Percentiles rank a stretch among this genome's conserved stretches.
Conservation (phyloP, 1,140 invertebrate species). For the Plutomurus gul region DNA sequence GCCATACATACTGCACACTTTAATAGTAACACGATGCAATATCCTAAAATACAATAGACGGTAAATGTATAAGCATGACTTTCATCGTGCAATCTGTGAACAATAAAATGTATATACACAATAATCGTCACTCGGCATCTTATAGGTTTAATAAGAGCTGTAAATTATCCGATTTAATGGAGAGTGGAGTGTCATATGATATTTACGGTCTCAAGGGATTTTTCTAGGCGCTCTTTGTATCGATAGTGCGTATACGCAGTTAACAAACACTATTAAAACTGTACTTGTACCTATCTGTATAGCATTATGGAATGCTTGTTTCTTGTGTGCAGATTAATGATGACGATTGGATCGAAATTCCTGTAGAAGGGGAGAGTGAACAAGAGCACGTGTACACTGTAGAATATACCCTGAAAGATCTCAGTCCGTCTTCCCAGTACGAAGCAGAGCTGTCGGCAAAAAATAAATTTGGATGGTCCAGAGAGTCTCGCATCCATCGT, state of each 20-base stretch:
- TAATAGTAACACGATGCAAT: no score
- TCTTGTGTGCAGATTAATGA: not conserved
- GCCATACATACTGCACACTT: not conserved
- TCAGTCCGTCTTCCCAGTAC: conserved; percentile 42
- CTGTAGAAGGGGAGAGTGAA: not conserved
- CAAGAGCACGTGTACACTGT: conserved; percentile 36
- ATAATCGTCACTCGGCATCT: not conserved
- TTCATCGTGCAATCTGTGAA: not conserved
- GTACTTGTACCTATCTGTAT: no score
- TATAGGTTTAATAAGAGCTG: not conserved
- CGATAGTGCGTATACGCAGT: no score
- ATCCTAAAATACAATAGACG: no score
- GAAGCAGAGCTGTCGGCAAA: conserved; percentile 32
- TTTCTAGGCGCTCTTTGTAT: not conserved
- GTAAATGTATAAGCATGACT: no score
- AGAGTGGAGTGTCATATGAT: not conserved
- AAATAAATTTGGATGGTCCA: conserved; percentile 35
- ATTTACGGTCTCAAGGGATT: not conserved
- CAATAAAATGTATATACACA: not conserved
- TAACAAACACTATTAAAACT: no score
- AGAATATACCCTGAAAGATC: conserved; percentile 29
- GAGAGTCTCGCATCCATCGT: conserved; percentile 7
- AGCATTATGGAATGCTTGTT: no score
- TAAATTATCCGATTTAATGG: not conserved
- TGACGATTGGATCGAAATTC: conserved; percentile 27